These are phyloP conservation scores for Coracopsis vasa DNA, from an alignment of 2,113 vertebrate genomes.

Conservation along the genomic window DNA sequence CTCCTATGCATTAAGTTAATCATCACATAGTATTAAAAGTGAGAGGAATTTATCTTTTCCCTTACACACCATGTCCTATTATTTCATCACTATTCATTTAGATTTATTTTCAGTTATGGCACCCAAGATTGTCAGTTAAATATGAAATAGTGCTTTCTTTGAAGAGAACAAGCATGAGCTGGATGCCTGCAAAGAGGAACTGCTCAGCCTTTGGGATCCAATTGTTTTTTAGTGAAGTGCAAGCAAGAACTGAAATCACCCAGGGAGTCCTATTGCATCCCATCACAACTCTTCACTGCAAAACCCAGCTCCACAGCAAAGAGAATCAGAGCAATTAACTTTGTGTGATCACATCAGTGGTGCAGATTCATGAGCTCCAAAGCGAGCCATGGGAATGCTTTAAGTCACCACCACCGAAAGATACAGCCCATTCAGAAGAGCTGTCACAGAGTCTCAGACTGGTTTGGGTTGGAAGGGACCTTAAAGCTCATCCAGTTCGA, in stretches of 20 bases:
- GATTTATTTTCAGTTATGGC: conserved; percentile 35
- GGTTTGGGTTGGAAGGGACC: neutral
- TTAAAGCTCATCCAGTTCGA: neutral
- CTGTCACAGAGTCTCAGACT: neutral
- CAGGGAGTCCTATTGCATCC: neutral
- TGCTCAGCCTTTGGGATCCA: neutral
- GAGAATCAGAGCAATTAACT: neutral
- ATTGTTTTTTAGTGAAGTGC: neutral
- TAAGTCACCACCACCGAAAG: neutral
- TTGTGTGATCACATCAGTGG: fast-evolving
- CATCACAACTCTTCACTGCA: neutral
- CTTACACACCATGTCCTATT: neutral
- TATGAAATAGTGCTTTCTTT: neutral
- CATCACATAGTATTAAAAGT: neutral
- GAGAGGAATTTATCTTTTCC: neutral
- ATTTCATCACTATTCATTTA: conserved; percentile 23
- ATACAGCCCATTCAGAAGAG: neutral
- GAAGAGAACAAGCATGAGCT: neutral
- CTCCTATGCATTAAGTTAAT: neutral
- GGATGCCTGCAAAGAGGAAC: neutral
- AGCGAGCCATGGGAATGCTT: fast-evolving
- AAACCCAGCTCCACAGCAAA: neutral
- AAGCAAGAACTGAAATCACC: neutral
- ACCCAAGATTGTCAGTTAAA: conserved; percentile 37
- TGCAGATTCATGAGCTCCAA: neutral